These are phyloP conservation scores for Onychomys leucogaster DNA, from an alignment of 2,797 vertebrate species.

Conservation along the genomic window DNA sequence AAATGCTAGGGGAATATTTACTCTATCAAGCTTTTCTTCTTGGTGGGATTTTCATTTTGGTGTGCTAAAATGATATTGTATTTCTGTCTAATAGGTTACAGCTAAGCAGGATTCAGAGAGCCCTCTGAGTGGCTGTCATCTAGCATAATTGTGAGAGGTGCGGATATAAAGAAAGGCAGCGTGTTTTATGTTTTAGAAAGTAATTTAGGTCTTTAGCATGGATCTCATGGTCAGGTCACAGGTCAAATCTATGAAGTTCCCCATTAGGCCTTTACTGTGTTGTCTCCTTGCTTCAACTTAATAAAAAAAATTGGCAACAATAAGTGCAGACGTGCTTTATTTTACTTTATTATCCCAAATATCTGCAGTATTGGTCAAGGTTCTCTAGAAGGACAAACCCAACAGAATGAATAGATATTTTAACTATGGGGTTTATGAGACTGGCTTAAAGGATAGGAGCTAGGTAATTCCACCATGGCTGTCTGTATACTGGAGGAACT, in stretches of 20 bases:
- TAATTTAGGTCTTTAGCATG: constrained; percentile 12
- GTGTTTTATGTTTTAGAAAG: not conserved
- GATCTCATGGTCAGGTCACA: not conserved
- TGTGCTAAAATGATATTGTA: constrained; percentile 52
- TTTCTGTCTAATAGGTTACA: constrained; percentile 52
- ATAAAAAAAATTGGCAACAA: not conserved
- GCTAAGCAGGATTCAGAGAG: constrained; percentile 32
- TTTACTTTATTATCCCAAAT: constrained; percentile 7
- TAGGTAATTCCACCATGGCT: too few relatives aligned
- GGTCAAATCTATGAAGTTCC: not conserved
- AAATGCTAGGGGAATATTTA: constrained; percentile 72
- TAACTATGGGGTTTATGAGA: not conserved
- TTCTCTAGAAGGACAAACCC: not conserved
- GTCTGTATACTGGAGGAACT: not conserved
- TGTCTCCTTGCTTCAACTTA: not conserved
- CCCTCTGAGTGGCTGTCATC: constrained; percentile 30
- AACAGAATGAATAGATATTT: not conserved
- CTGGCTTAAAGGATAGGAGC: not conserved
- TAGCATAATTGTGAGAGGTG: not conserved
- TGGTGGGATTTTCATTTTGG: constrained; percentile 69
- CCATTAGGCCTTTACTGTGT: not conserved
- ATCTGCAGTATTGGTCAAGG: not conserved
- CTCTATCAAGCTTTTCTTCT: constrained; percentile 51
- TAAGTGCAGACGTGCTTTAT: not conserved
- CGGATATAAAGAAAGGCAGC: not conserved